Evolutionary conservation across 2,888 invertebrate genomes (phyloP), one percentile per base, ranked within the genome.

Genomic region (Cephus spinipes): DNA sequence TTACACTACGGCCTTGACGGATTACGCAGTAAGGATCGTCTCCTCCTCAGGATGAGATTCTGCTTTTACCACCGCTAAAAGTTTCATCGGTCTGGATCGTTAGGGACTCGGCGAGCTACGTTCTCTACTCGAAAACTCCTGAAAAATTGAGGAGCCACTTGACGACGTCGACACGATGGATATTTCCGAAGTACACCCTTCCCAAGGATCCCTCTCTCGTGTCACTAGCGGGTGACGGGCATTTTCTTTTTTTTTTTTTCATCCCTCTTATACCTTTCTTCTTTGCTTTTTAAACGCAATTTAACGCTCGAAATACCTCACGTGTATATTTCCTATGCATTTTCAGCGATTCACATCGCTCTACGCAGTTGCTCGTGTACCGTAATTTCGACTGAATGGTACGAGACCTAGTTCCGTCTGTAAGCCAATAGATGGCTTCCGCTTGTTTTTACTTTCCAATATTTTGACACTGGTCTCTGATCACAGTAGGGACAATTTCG

Each of bases 61-160:
- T 78, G 84, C 87, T 87, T 84, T 86, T 85, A 86, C 81, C 82
- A 82, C 77, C 77, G 79, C 78, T 86, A 82, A 85, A 87, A 86
- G 80, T 85, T 86, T 86, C 84, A 85, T 84, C 83, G 73, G 77
- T 35, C 76, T 55, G 79, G 79, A 80, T 77, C 78, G 80, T 77
- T 79, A 55, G 74, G 74, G 68, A 74, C 32, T 74, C 69, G 76
- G 69, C 69, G 76, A 79, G 40, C 79, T 77, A 68, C 68, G 36
- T 40, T 74, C 71, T 31, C 71, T 71, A 33, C 79, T 68, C 71
- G 71, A 71, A 71, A 71, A 33, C 33, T 15, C 32, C 74, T 77
- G 73, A 69, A 74, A 79, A 74, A 76, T 79, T 77, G 69, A 79
- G 74, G 76, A 73, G 74, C 74, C 79, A 77, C 76, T 79, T 79